Conservation (phyloP, 1,140 invertebrate species). For the Triops cancriformis region DNA sequence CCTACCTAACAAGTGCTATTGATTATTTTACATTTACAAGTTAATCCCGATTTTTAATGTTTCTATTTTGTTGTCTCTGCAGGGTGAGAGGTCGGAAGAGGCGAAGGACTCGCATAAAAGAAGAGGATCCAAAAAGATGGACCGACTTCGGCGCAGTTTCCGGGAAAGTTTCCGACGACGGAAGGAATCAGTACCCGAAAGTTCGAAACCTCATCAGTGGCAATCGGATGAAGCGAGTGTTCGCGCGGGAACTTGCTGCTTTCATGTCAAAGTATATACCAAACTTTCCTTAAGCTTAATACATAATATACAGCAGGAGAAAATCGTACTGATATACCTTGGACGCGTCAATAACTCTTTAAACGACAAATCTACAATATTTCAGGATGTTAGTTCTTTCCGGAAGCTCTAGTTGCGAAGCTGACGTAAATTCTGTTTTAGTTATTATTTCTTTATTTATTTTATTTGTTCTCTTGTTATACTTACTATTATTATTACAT, state of each 20-base stretch:
- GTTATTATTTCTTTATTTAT: too few relatives aligned
- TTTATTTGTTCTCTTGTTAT: too few relatives aligned
- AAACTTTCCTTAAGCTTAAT: not conserved
- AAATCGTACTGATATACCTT: not conserved
- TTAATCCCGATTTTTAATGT: not conserved
- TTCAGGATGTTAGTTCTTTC: too few relatives aligned
- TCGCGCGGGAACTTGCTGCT: conserved; percentile 87
- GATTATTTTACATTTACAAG: not conserved
- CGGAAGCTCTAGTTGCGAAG: too few relatives aligned
- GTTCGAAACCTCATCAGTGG: conserved; percentile 81
- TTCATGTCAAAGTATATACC: conserved; percentile 76
- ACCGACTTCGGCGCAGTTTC: conserved; percentile 79
- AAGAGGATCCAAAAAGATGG: conserved; percentile 58
- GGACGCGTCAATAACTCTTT: conserved; percentile 12
- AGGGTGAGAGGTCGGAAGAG: conserved; percentile 18
- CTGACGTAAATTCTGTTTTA: too few relatives aligned
- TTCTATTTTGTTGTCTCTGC: not conserved
- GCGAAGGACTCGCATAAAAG: conserved; percentile 20
- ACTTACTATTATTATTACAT: too few relatives aligned
- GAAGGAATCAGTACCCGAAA: conserved; percentile 68
- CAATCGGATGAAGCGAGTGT: conserved; percentile 96
- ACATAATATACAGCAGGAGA: conserved; percentile 3
- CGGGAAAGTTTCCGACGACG: conserved; percentile 80
- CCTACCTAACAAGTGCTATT: not conserved
- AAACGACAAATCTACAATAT: too few relatives aligned